These are phyloP conservation scores for Paraescarpia echinospica DNA, from an alignment of 1,140 invertebrate genomes.

Conservation along the genomic window DNA sequence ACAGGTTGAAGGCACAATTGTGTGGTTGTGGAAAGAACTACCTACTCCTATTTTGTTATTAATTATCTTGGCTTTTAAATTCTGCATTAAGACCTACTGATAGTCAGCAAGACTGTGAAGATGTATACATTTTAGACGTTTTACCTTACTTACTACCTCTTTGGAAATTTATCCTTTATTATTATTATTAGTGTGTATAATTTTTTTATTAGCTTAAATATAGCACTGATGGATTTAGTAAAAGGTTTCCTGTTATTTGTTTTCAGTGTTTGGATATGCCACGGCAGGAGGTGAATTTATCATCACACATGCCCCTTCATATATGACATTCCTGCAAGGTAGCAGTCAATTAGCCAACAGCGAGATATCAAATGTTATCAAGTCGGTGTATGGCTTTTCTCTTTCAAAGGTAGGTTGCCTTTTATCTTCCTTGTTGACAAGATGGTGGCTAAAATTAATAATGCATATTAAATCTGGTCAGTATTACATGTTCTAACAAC, in stretches of 20 bases:
- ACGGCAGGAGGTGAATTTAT: slow-evolving; percentile 18
- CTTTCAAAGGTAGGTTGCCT: slow-evolving; percentile 30
- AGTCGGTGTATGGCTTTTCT: slow-evolving; percentile 43
- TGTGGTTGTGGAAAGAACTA: too few relatives aligned
- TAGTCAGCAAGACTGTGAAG: too few relatives aligned
- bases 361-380: slow-evolving; percentile 47
- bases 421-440: not conserved
- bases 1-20: too few relatives aligned
- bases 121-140: too few relatives aligned
- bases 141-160: too few relatives aligned
- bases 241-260: not conserved
- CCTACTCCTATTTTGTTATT: too few relatives aligned
- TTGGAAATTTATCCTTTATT: too few relatives aligned
- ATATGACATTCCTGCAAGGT: slow-evolving; percentile 46
- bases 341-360: slow-evolving; percentile 38
- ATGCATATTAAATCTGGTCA: not conserved
- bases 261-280: not conserved
- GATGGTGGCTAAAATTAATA: not conserved
- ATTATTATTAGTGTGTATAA: too few relatives aligned
- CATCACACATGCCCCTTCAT: slow-evolving; percentile 44
- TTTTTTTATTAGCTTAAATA: too few relatives aligned
- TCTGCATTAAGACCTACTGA: too few relatives aligned
- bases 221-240: not conserved
- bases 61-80: too few relatives aligned
- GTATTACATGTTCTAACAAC: not conserved